Conservation (phyloP, 1,140 invertebrate species). For the Delia radicum region DNA sequence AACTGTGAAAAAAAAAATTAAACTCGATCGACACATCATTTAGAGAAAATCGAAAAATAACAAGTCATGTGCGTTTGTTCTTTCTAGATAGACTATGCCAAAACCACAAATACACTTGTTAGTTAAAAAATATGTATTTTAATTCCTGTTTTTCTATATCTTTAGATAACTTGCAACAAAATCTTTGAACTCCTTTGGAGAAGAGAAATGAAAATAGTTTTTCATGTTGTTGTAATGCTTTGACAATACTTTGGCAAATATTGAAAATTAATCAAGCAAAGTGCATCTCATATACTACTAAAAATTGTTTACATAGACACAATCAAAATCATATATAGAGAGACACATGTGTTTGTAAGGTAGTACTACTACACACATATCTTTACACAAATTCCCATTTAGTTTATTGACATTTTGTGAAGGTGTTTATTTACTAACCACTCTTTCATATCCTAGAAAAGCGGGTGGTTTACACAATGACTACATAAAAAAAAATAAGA, state of each 20-base stretch:
- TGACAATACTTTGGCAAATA: conserved; percentile 6
- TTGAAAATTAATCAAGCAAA: conserved; percentile 22
- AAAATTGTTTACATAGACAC: neutral
- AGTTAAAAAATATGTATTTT: neutral
- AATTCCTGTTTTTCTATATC: neutral
- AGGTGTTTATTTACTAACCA: neutral
- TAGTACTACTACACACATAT: neutral
- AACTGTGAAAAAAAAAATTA: neutral
- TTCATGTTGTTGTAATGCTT: neutral
- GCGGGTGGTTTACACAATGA: neutral
- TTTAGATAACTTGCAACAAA: neutral
- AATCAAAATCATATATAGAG: neutral
- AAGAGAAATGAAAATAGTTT: neutral
- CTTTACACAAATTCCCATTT: neutral
- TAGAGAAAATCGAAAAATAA: neutral
- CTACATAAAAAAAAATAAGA: neutral
- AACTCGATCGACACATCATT: neutral
- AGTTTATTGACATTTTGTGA: neutral
- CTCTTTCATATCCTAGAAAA: neutral
- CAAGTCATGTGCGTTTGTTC: neutral
- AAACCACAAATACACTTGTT: neutral
- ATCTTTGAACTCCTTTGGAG: neutral
- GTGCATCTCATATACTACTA: neutral
- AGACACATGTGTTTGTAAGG: too few species aligned
- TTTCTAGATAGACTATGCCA: neutral